Percentiles rank a stretch among this genome's conserved stretches.
Evolutionary conservation across 2,113 vertebrate species (phyloP).

Genomic region (Tonatia bakeri): DNA sequence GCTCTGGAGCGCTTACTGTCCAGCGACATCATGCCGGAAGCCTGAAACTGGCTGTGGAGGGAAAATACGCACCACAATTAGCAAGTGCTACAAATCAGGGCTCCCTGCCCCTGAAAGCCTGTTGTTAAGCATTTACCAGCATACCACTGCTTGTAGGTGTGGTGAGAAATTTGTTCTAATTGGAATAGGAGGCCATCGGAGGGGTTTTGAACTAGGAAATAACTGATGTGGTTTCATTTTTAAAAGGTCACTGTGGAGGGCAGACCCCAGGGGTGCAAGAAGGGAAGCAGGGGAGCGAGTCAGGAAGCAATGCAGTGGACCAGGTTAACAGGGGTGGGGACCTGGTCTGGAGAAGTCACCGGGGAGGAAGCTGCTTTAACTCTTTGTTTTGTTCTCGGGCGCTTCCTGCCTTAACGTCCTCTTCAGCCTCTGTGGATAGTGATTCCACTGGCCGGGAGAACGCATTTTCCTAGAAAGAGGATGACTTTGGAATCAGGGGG

Average conservation of each 20-base stretch:
- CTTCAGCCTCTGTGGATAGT: background rate
- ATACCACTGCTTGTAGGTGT: background rate
- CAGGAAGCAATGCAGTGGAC: background rate
- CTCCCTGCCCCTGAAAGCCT: background rate
- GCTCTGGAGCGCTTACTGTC: background rate
- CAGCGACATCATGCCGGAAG: background rate
- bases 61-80: background rate
- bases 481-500: background rate
- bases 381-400: background rate
- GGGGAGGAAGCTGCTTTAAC: background rate
- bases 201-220: background rate
- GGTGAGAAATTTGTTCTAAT: background rate
- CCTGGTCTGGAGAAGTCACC: background rate
- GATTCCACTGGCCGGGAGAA: background rate
- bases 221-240: background rate
- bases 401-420: background rate
- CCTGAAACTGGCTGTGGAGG: background rate
- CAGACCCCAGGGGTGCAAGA: background rate
- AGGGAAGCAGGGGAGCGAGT: background rate
- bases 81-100: background rate
- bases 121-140: background rate
- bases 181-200: background rate
- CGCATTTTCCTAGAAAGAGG: background rate
- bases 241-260: background rate
- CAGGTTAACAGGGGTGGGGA: background rate